phyloP scores from a whole-genome alignment of 2,888 invertebrate genomes.

The Smittia sp. region DNA sequence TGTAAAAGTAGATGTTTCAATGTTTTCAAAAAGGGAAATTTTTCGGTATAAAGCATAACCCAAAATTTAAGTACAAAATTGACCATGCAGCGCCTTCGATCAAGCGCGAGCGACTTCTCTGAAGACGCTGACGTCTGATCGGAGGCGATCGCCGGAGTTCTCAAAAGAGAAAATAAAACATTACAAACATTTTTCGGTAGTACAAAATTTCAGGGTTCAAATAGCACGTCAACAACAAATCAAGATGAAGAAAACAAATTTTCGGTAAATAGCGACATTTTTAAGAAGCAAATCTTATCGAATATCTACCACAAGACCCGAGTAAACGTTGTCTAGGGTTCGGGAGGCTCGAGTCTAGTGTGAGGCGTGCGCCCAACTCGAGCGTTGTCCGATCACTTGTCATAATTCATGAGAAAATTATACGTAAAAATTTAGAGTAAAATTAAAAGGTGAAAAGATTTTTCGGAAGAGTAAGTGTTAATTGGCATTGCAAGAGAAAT shows the following conservation, averaged over 20 bases:
- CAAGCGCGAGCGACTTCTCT: not conserved
- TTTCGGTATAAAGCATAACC: conserved; percentile 19
- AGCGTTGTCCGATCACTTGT: too few species aligned
- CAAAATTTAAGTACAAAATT: conserved; percentile 25
- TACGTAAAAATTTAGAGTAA: conserved; percentile 32
- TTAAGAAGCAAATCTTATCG: not conserved
- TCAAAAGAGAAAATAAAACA: not conserved
- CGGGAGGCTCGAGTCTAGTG: too few species aligned
- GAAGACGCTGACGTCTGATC: too few species aligned
- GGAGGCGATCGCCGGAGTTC: not conserved
- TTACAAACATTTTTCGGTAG: conserved; percentile 31
- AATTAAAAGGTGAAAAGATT: not conserved
- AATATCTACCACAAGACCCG: conserved; percentile 28
- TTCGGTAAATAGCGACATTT: not conserved
- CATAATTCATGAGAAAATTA: not conserved
- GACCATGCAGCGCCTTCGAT: not conserved
- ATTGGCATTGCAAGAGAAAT: conserved; percentile 26
- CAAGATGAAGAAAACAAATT: not conserved
- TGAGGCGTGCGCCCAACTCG: too few species aligned
- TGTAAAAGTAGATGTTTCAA: conserved; percentile 37
- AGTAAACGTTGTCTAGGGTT: not conserved
- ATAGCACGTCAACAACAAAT: not conserved
- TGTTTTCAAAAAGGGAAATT: conserved; percentile 15
- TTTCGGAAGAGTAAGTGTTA: not conserved
- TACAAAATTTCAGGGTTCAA: conserved; percentile 41